These are phyloP conservation scores for Corythucha ciliata DNA, from an alignment of 2,888 invertebrate genomes.

Conservation along the genomic window DNA sequence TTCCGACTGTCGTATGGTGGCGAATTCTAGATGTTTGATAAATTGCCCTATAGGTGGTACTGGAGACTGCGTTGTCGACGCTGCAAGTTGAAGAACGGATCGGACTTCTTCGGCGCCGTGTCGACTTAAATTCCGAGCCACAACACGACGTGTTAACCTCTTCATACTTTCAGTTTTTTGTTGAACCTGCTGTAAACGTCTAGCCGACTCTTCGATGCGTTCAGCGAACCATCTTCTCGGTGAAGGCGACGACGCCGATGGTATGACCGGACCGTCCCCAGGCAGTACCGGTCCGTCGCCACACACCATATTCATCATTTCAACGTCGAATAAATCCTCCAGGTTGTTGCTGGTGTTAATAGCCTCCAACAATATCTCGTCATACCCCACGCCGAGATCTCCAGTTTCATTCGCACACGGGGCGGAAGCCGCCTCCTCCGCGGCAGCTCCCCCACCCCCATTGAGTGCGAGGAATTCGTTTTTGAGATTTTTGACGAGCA, in stretches of 20 bases:
- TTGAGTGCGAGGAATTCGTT: constrained; percentile 29
- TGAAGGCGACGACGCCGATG: too few species aligned
- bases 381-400: constrained; percentile 29
- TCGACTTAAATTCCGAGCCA: constrained; percentile 62
- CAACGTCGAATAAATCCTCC: constrained; percentile 39
- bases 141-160: constrained; percentile 64
- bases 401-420: constrained; percentile 34
- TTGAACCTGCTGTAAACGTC: constrained; percentile 54
- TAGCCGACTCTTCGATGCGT: constrained; percentile 46
- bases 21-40: constrained; percentile 47
- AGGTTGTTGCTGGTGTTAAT: constrained; percentile 46
- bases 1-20: constrained; percentile 42
- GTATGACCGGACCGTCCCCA: too few species aligned
- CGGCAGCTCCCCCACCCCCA: background rate
- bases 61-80: constrained; percentile 22
- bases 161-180: constrained; percentile 61
- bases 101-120: constrained; percentile 70
- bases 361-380: constrained; percentile 44
- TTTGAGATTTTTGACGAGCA: constrained; percentile 27
- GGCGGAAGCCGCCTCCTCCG: background rate
- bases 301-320: too few species aligned
- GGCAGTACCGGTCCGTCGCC: too few species aligned
- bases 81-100: constrained; percentile 50
- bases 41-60: constrained; percentile 49
- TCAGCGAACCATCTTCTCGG: constrained; percentile 42